Base-by-base conservation (phyloP, 2,113 vertebrate species). In the Orientallactaga bullata region DNA sequence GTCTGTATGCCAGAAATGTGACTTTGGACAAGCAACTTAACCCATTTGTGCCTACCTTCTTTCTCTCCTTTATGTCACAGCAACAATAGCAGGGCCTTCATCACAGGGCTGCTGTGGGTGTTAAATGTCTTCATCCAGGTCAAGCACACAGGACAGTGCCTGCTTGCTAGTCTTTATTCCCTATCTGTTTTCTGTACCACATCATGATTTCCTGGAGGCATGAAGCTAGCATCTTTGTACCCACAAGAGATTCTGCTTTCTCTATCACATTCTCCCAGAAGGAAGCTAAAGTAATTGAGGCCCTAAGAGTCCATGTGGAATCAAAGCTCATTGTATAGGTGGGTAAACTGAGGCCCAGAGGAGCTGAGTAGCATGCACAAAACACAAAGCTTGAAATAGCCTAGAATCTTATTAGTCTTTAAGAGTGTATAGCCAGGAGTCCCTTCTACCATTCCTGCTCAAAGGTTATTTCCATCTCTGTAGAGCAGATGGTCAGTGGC, bases 401-500 rank as follows among this genome's bases (percentile, higher is more conserved):
- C 16, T 74, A n/a, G 35, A 73, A 79, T 4, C 7, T 35, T 7
- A 39, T 35, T 7, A 39, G 47, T 4, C 0, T 32, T 69, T 85
- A 37, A 85, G 61, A 77, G 37, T 5, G n/a, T 35, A 7, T 24
- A 24, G 16, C 37, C 60, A 7, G 42, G 66, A n/a, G 80, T 66
- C 73, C 26, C 7, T 60, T 60, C 86, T 11, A 15, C 11, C 85
- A 79, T 39, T 51, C 66, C 78, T 65, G 60, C 58, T 84, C 51
- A 18, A 0, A 73, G 16, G 21, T 84, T 76, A 55, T 88, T 92
- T 85, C 66, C 16, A 0, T 58, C 88, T 77, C 74, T 60, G 6
- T 73, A 83, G 69, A 74, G 37, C 88, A 72, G 85, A 92, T 83
- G 90, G 82, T 37, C 35, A 1, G 20, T 47, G 73, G 72, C 61